Base-by-base conservation (phyloP, 2,888 invertebrate genomes). In the Harmothoe impar region DNA sequence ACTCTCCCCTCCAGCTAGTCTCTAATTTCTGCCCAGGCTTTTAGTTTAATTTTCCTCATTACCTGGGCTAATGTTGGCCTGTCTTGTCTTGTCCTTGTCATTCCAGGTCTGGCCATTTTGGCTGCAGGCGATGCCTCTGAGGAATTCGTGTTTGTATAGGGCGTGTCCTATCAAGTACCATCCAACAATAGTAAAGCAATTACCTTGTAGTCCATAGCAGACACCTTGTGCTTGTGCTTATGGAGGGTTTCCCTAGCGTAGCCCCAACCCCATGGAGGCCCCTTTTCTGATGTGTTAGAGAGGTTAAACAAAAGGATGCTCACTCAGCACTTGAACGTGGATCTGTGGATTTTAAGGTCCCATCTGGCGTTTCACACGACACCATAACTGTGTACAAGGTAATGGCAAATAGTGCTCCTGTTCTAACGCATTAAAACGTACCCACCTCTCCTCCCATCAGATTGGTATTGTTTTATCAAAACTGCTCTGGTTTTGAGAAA, bases 71-170 rank as follows among this genome's bases (percentile, higher is more conserved):
- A n/a, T 62, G 62, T n/a, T 62, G 20, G 62, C 62, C 62, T n/a
- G 62, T 62, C 62, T n/a, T 62, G 62, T 62, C 20, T 62, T 62
- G 62, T 62, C 62, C n/a, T 20, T 62, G 62, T 20, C 62, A n/a
- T 20, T 20, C 62, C 1, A 20, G 3, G 62, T 62, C 62, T 62
- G n/a, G 12, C 15, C 62, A 62, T 43, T 43, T 43, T 3, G 62
- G 62, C 62, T 62, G n/a, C 3, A 20, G 62, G 62, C 62, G 62
- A n/a, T 62, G 62, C n/a, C 3, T 62, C 23, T 62, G 3, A n/a
- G 62, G 12, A 62, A 17, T 52, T 17, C 12, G 54, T 52, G 54
- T 52, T 52, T 52, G 54, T 17, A 52, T 52, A 15, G 54, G 54
- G 10, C 54, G 54, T 52, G 62, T 62, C 23, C 62, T 20, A 20